These are phyloP conservation scores for Diachasma alloeum DNA, from an alignment of 1,140 invertebrate genomes.

Conservation along the genomic window DNA sequence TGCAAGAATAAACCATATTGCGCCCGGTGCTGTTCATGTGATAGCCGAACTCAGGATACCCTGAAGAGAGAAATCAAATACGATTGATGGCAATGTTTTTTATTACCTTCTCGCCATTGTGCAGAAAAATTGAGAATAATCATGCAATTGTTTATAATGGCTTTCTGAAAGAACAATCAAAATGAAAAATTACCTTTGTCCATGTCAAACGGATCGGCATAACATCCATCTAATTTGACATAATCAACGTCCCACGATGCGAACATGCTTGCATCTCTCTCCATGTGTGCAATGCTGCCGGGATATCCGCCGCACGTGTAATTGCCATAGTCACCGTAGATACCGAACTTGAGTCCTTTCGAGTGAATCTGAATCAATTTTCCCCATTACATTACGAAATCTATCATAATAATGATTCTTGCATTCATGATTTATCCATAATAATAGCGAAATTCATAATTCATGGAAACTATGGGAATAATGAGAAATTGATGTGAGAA, in stretches of 20 bases:
- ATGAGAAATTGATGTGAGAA: too few species aligned
- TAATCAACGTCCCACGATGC: slow-evolving; percentile 98
- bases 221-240: slow-evolving; percentile 96
- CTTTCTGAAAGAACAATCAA: background rate
- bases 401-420: background rate
- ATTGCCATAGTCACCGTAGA: slow-evolving; percentile 96
- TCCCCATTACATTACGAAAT: background rate
- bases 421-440: too few species aligned
- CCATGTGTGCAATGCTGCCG: slow-evolving; percentile 86
- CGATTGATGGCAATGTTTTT: slow-evolving; percentile 6
- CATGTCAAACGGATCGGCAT: slow-evolving; percentile 85
- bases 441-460: too few species aligned
- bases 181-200: slow-evolving; percentile 69
- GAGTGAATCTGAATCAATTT: slow-evolving; percentile 79
- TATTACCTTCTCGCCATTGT: background rate
- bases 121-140: background rate
- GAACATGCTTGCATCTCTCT: slow-evolving; percentile 89
- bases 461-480: too few species aligned
- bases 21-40: slow-evolving; percentile 88
- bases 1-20: slow-evolving; percentile 96
- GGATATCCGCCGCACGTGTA: slow-evolving; percentile 96
- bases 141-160: slow-evolving; percentile 5
- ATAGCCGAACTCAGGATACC: slow-evolving; percentile 90
- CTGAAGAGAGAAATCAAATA: slow-evolving; percentile 56
- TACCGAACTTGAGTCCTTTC: slow-evolving; percentile 94